Conservation (phyloP, 2,888 invertebrate genomes). For the Pandemis heparana region DNA sequence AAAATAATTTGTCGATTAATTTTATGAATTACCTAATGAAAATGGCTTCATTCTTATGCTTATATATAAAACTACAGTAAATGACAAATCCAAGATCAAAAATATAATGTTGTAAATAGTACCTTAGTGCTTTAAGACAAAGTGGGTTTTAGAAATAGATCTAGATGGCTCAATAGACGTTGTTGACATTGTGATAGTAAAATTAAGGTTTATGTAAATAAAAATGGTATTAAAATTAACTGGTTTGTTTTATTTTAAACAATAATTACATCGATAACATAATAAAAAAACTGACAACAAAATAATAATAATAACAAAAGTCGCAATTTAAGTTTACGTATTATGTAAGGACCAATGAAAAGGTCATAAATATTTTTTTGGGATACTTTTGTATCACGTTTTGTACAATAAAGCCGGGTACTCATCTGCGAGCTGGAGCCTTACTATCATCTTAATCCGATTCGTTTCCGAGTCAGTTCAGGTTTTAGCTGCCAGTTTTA, state of each 20-base stretch:
- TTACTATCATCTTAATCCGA: no score
- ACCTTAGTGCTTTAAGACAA: constrained; percentile 9
- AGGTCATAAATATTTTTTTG: no score
- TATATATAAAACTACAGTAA: no score
- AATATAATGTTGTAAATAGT: constrained; percentile 28
- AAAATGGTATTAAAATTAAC: constrained; percentile 39
- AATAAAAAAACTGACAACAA: not conserved
- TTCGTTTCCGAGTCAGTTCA: no score
- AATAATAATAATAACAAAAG: not conserved
- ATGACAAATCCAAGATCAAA: not conserved
- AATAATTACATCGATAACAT: not conserved
- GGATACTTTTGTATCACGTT: no score
- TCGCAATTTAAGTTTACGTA: not conserved
- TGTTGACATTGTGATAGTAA: constrained; percentile 65
- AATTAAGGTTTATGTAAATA: constrained; percentile 56
- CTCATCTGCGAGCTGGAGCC: no score
- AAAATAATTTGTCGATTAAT: no score
- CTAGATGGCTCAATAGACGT: constrained; percentile 44
- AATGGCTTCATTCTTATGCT: no score
- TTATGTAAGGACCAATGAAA: no score
- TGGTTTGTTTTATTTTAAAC: constrained; percentile 8
- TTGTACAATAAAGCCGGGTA: no score
- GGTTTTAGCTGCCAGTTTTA: no score
- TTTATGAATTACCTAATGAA: no score
- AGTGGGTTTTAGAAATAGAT: constrained; percentile 23